Evolutionary conservation across 2,113 vertebrate genomes (phyloP), one percentile per base, ranked within the genome.

Genomic region (Donacobius atricapilla): DNA sequence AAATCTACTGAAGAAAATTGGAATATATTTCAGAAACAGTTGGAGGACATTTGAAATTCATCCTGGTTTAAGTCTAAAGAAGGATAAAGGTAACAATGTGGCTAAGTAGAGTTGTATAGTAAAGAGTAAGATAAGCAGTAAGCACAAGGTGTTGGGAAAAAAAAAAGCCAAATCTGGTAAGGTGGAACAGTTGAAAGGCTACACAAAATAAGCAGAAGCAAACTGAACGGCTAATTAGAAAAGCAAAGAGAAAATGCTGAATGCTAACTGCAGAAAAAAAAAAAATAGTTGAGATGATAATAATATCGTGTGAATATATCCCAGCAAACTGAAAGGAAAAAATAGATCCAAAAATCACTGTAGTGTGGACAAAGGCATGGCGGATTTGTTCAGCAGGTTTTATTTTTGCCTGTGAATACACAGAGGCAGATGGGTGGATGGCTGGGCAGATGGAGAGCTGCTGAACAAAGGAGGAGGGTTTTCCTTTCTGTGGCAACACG

Each of bases 11-110:
- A 79, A 97, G 95, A 96, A 94, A 96, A 96, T 94, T 93, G 83
- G 87, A 96, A 96, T 96, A 86, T 66, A 95, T 96, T 96, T 96
- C 92, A 86, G 96, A 97, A 97, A 96, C 92, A 91, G 89, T 96
- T 95, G 45, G 95, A 84, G 89, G 96, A 77, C 72, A 97, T 96
- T 96, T 97, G 94, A 93, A 95, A 96, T 94, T 92, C 82, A 97
- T 96, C 80, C 94, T 95, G 81, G 95, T 92, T 97, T 96, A 96
- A 96, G 95, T 95, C 89, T 95, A 95, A 95, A 97, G 94, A 92
- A 79, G 94, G 93, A 95, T 96, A 94, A 97, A 96, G 91, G 95
- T 97, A 96, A 96, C 97, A 95, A 95, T 92, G 86, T 87, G 73
- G 92, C 78, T 97, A 96, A 97, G 94, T 40, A 94, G 92, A 83